These are phyloP conservation scores for Pemphigus obesinymphae DNA, from an alignment of 1,140 invertebrate genomes.

Conservation along the genomic window DNA sequence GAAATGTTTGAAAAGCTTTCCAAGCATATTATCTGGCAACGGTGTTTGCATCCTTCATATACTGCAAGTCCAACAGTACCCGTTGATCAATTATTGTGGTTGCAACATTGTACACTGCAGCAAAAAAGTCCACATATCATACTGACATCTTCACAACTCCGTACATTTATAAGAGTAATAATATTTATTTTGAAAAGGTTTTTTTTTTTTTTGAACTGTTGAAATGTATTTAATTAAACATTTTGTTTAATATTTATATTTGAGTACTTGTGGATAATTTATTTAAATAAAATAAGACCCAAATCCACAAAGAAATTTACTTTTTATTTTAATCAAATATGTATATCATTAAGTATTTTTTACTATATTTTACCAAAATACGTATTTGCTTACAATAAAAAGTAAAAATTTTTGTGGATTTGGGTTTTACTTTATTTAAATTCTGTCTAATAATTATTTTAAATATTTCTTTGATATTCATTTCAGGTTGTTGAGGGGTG, in stretches of 20 bases:
- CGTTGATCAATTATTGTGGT: background rate
- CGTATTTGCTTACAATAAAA: too few species aligned
- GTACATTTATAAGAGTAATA: slow-evolving; percentile 32
- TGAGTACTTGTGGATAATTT: too few species aligned
- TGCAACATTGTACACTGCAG: background rate
- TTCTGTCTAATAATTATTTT: background rate
- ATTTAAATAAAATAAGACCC: too few species aligned
- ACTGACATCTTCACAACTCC: slow-evolving; percentile 5
- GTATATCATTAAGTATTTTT: too few species aligned
- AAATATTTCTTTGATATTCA: background rate
- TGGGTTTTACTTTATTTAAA: too few species aligned
- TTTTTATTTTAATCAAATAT: too few species aligned
- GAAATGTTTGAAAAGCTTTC: slow-evolving; percentile 7
- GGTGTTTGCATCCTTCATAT: slow-evolving; percentile 4
- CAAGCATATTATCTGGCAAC: slow-evolving; percentile 6
- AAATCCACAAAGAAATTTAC: too few species aligned
- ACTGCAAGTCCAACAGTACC: background rate
- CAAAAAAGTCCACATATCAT: slow-evolving; percentile 16
- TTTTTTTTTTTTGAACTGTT: background rate
- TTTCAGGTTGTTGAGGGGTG: slow-evolving; percentile 15
- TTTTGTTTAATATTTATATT: background rate
- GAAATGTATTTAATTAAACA: background rate
- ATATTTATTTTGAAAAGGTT: background rate
- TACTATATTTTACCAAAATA: too few species aligned
- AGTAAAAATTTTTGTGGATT: too few species aligned